Percentiles rank a stretch among this genome's conserved stretches.
These are phyloP conservation scores for Typhlomys cinereus DNA, from an alignment of 2,113 vertebrate species.

Conservation along the genomic window DNA sequence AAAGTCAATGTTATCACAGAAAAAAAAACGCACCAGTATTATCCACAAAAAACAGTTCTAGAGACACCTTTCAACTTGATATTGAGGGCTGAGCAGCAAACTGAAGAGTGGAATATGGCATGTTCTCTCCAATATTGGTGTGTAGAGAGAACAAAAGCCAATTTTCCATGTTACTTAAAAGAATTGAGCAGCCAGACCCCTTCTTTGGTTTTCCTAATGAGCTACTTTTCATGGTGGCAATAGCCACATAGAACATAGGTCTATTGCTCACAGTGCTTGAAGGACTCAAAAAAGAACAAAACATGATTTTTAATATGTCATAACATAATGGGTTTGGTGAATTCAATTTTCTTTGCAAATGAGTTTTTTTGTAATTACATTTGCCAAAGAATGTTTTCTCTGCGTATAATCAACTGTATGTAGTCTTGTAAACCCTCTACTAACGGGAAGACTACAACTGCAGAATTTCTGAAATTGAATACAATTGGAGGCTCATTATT, in stretches of 20 bases:
- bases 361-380: constrained; percentile 6
- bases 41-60: background rate
- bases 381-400: background rate
- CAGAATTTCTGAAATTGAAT: constrained; percentile 18
- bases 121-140: background rate
- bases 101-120: background rate
- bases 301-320: background rate
- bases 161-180: background rate
- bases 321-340: background rate
- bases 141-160: background rate
- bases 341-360: background rate
- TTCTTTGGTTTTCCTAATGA: background rate
- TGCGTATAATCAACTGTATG: background rate
- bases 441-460: background rate
- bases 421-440: background rate
- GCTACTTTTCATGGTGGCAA: too few relatives aligned
- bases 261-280: background rate
- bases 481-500: background rate
- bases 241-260: background rate
- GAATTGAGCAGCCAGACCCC: background rate
- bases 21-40: background rate
- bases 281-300: background rate
- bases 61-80: background rate
- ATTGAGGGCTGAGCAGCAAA: background rate
- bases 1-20: background rate